Base-by-base conservation (phyloP, 2,797 vertebrate genomes). In the Podargus strigoides region DNA sequence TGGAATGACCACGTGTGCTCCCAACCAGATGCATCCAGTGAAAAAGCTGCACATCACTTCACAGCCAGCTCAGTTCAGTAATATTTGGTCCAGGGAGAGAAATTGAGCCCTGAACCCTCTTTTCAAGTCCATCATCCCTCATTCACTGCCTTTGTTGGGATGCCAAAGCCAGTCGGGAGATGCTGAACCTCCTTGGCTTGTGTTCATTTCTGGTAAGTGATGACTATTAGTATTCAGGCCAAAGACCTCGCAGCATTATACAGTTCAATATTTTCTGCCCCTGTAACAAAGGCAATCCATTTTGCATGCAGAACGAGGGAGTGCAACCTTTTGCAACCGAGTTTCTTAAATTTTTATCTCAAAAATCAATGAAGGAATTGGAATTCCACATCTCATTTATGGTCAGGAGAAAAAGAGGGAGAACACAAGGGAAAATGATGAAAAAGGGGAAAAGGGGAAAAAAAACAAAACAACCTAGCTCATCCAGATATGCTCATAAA, bases 301-400 rank as follows among this genome's bases (percentile, higher is more conserved):
- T 97, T 81, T 10, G 41, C 90, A 94, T 94, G 94, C 94, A 95
- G 84, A 95, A 93, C 2, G 12, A 14, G 12, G 77, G 50, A 89
- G 59, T 17, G 36, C 84, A 93, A 85, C 94, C 95, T 94, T 96
- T 95, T 96, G 93, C 95, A 95, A 83, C 91, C 1, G 20, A 94
- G 87, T 95, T 97, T 96, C 94, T 97, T 96, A 94, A 91, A 89
- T 95, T 96, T 96, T 96, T 97, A 94, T 96, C 92, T 93, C 87
- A 83, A 81, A 97, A 96, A 83, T 91, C 89, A 73, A 85, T 93
- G 85, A 56, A 94, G 80, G 72, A 85, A 89, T 79, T 64, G 75
- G 85, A 95, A 90, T 94, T 93, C 80, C 89, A 69, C 93, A 14
- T 81, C 79, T 79, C 18, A 36, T 80, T 62, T n/a, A 60, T 36